These are phyloP conservation scores for Alviniconcha marisindica DNA, from an alignment of 1,140 invertebrate genomes.

Conservation along the genomic window DNA sequence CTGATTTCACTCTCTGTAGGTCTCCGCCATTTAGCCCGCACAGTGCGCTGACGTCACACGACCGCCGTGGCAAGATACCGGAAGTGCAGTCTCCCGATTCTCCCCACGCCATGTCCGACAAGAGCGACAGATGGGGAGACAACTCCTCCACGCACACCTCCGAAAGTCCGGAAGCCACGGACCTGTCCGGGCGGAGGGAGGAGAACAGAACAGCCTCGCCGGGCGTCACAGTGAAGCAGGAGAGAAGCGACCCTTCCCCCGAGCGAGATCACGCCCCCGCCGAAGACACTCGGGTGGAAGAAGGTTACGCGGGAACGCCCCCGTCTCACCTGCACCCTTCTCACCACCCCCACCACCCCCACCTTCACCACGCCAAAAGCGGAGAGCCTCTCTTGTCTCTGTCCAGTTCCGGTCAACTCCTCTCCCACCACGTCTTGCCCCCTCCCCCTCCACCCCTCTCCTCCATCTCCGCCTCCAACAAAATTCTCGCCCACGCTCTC, in stretches of 20 bases:
- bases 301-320: background rate
- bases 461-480: constrained; percentile 26
- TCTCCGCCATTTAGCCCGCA: no score
- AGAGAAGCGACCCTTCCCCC: background rate
- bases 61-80: no score
- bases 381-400: background rate
- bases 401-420: background rate
- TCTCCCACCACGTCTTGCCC: background rate
- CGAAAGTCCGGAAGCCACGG: constrained; percentile 9
- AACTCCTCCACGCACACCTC: no score
- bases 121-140: constrained; percentile 4
- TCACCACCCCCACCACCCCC: background rate
- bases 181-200: constrained; percentile 3
- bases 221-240: constrained; percentile 32
- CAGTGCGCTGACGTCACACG: no score
- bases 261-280: background rate
- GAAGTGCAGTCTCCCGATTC: no score
- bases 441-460: background rate
- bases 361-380: background rate
- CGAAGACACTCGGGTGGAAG: background rate
- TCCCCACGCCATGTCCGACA: constrained; percentile 5
- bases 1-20: no score
- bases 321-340: background rate
- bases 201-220: constrained; percentile 20
- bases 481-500: constrained; percentile 27